phyloP scores from a whole-genome alignment of 2,888 invertebrate genomes.

The Apotomis betuletana region DNA sequence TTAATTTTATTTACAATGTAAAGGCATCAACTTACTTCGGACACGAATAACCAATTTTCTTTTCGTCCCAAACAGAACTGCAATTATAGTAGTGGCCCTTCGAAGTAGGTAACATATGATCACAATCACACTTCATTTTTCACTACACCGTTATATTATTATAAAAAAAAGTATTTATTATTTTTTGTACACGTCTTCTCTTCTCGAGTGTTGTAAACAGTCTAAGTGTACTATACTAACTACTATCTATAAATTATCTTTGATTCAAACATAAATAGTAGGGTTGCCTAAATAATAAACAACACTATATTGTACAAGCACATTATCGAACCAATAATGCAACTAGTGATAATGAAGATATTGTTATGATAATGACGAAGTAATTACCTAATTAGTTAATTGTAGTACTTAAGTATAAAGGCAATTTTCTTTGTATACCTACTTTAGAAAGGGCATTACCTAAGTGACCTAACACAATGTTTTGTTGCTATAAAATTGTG shows the following conservation, averaged over 20 bases:
- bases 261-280: background rate
- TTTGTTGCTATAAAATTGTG: no score
- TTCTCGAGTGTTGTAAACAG: background rate
- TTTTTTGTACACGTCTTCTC: background rate
- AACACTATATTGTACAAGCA: no score
- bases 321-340: background rate
- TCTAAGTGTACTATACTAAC: slow-evolving; percentile 8
- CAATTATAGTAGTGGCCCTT: slow-evolving; percentile 69
- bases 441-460: background rate
- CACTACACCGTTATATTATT: background rate
- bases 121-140: slow-evolving; percentile 66
- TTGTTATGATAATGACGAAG: background rate
- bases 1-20: no score
- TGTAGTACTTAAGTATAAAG: no score
- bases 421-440: background rate
- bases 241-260: slow-evolving; percentile 1
- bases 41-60: slow-evolving; percentile 48
- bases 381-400: slow-evolving; percentile 1
- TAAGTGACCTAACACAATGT: no score
- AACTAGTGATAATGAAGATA: background rate
- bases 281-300: slow-evolving; percentile 9
- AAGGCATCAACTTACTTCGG: slow-evolving; percentile 53
- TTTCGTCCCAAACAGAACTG: slow-evolving; percentile 50
- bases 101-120: slow-evolving; percentile 52
- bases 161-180: background rate